Evolutionary conservation across 2,113 vertebrate species (phyloP), one percentile per base, ranked within the genome.

Genomic region (Malurus cyaneus): DNA sequence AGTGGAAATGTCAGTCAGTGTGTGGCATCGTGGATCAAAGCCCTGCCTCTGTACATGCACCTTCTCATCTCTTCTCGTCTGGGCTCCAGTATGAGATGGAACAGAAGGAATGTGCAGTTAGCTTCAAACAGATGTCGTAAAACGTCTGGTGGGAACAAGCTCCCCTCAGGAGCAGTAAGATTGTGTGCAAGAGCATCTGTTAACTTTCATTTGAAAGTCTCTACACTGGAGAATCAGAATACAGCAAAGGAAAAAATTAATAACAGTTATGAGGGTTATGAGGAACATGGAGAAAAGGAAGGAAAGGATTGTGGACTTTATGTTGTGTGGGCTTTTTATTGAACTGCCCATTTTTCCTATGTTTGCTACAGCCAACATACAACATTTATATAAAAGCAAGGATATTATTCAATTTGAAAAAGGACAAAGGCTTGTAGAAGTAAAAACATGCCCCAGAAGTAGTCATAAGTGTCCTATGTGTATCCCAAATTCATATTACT

Each of bases 51-150:
- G 80, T 94, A 59, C 83, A 29, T 74, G 70, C 60, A 95, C 86
- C 96, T 95, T 96, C 95, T 96, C 95, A 95, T 94, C 89, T 94
- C 89, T 86, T 86, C 94, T 95, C 82, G 15, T 94, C 42, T 34
- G 80, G 66, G 80, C 92, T 83, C 89, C 94, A 89, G 39, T 85
- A 23, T 97, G 94, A 97, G 81, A 96, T 89, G 97, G 90, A 96
- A 95, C 96, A 97, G 93, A 95, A 93, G 79, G 89, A 95, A 80
- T 2, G 12, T 61, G 9, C 95, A 95, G 91, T 84, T 62, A 93
- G 89, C 92, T 97, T 96, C 97, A 93, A 97, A 94, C 91, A 95
- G 95, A 97, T 96, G 95, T 94, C 96, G 81, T 92, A 94, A 96
- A 96, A 93, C 0, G 90, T 93, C 94, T 96, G 91, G 86, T 93